Conservation (phyloP, 2,113 vertebrate species). For the Tamias sibiricus region DNA sequence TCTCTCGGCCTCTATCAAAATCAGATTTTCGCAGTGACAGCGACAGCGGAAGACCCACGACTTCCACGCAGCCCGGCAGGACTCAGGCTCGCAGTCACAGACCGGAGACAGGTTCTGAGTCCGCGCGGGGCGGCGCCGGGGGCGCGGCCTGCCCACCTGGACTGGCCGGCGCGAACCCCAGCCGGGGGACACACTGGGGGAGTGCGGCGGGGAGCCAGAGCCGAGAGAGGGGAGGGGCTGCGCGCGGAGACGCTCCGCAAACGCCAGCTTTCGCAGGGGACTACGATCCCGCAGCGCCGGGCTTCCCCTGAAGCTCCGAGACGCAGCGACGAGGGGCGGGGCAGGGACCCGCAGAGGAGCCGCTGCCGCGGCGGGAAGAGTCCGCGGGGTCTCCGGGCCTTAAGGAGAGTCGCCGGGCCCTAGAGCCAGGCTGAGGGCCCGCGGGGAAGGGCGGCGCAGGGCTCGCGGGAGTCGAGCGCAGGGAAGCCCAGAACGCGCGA, state of each 20-base stretch:
- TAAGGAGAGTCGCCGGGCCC: not conserved
- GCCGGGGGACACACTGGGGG: not conserved
- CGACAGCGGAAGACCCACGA: not conserved
- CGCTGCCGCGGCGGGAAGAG: not conserved
- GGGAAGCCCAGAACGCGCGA: not conserved
- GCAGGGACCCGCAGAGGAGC: not conserved
- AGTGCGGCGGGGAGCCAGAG: too few species aligned
- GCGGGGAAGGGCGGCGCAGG: not conserved
- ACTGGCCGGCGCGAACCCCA: not conserved
- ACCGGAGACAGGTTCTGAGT: not conserved
- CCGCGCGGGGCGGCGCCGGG: not conserved
- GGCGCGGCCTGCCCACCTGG: not conserved
- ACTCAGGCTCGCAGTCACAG: not conserved
- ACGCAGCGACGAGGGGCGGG: too few species aligned
- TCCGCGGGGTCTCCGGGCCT: not conserved
- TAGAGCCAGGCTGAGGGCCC: too few species aligned
- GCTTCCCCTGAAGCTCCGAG: not conserved
- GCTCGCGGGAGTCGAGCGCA: not conserved
- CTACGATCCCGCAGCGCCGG: too few species aligned
- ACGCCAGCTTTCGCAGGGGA: too few species aligned
- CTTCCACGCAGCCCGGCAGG: not conserved
- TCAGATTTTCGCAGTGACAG: not conserved
- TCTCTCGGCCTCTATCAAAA: not conserved
- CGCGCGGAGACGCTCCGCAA: too few species aligned
- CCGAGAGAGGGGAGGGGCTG: not conserved